Evolutionary conservation across 2,797 vertebrate genomes (phyloP), one percentile per base, ranked within the genome.

Genomic region (Eulemur rubriventer): DNA sequence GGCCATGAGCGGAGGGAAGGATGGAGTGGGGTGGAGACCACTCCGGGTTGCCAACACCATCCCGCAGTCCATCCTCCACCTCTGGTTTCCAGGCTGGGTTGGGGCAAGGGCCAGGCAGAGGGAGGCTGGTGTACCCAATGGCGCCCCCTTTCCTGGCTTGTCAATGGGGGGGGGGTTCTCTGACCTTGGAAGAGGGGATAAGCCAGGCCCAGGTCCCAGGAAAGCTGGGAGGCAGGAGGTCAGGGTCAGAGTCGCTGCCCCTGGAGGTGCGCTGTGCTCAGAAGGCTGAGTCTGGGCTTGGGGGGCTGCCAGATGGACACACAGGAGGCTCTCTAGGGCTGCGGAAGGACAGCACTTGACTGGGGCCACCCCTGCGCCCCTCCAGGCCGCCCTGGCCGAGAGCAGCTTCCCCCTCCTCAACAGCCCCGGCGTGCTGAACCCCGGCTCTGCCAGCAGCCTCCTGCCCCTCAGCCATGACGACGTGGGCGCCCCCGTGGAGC

Each of bases 381-480:
- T 7, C 1, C 97, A 99, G 99, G 99, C 99, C 10, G 99, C 99
- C 89, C 99, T 99, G 98, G 99, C 99, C 0, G 99, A 99, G 98
- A 99, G 99, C 99, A 99, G 99, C 98, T 99, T 99, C 98, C 99
- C 99, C 46, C 98, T 99, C 98, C 99, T 99, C 97, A 99, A 99
- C 99, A 99, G 99, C 98, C 99, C 99, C 67, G 98, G 99, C 94
- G 98, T 99, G 99, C 98, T 99, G 98, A 99, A 98, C 98, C 99
- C 99, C 84, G 99, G 99, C 97, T 99, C 99, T 0, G 98, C 99
- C 98, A 99, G 99, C 86, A 99, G 99, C 98, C 99, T 99, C 99
- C 99, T 99, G 98, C 99, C 99, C 80, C 99, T 99, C 98, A 99
- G 99, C 97, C 99, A 99, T 24, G 99, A 99, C 65, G 99, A 99